A percentile compares a stretch with the other conserved stretches of the same genome.
Conservation (phyloP, 2,113 vertebrate genomes). For the Phalacrocorax aristotelis region DNA sequence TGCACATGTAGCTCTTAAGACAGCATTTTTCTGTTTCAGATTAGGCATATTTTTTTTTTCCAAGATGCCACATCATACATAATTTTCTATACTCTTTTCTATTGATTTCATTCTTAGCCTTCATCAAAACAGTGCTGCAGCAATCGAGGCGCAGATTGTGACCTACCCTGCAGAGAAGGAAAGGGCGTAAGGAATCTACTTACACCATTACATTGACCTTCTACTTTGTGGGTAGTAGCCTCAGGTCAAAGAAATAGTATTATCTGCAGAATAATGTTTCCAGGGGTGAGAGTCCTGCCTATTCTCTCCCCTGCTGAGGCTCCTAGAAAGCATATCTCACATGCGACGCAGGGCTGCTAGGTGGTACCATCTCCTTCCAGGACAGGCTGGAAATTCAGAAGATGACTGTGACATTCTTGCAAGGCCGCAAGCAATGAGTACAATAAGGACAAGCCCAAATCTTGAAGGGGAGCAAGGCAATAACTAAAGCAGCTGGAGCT, state of each 20-base stretch:
- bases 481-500: constrained; percentile 11
- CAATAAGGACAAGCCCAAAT: neutral
- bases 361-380: neutral
- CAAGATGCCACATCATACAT: constrained; percentile 22
- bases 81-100: constrained; percentile 34
- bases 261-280: neutral
- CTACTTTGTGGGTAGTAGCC: neutral
- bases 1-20: constrained; percentile 39
- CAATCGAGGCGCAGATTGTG: neutral
- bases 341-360: neutral
- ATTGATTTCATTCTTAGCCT: constrained; percentile 8
- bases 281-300: neutral
- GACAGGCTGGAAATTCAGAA: neutral
- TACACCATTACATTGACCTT: neutral
- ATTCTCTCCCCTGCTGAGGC: neutral
- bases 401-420: neutral
- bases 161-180: neutral
- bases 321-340: neutral
- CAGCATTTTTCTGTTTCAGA: constrained; percentile 42
- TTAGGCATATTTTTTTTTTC: neutral
- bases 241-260: neutral
- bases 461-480: neutral
- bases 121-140: neutral
- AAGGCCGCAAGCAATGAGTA: neutral
- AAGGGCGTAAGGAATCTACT: neutral